phyloP scores from a whole-genome alignment of 2,888 invertebrate genomes.

The Onthophagus sagittarius region DNA sequence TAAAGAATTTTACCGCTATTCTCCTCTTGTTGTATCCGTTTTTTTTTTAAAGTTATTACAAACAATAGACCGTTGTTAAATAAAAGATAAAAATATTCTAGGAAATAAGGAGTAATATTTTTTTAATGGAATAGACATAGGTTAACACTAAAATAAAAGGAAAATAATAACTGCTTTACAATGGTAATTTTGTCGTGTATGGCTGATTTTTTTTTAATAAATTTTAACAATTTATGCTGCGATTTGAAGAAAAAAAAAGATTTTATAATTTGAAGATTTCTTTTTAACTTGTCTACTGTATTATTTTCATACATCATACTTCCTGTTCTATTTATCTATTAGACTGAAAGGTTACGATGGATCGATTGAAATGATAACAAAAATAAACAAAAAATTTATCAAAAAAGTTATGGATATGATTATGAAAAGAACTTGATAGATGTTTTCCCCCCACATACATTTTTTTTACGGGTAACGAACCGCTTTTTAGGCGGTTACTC shows the following conservation, averaged over 20 bases:
- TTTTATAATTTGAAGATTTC: neutral
- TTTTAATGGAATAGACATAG: slow-evolving; percentile 18
- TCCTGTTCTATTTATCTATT: neutral
- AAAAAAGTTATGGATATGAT: neutral
- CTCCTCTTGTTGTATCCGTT: slow-evolving; percentile 17
- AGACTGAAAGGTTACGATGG: neutral
- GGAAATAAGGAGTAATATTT: slow-evolving; percentile 20
- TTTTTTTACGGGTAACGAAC: neutral
- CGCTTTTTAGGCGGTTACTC: neutral
- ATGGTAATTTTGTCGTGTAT: slow-evolving; percentile 4
- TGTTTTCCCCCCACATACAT: neutral
- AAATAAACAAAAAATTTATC: neutral
- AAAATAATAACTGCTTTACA: slow-evolving; percentile 16
- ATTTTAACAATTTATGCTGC: too few relatives aligned
- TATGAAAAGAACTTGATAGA: neutral
- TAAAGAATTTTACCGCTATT: slow-evolving; percentile 21
- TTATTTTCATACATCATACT: neutral
- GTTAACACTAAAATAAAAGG: slow-evolving; percentile 18
- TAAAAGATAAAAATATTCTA: slow-evolving; percentile 23
- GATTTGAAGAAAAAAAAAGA: too few relatives aligned
- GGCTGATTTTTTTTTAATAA: neutral
- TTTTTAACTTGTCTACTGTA: neutral
- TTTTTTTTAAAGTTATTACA: slow-evolving; percentile 20
- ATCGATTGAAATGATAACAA: neutral
- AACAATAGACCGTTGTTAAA: slow-evolving; percentile 24